Percentiles rank a stretch among this genome's conserved stretches.
These are phyloP conservation scores for Pempheris klunzingeri DNA, from an alignment of 2,797 vertebrate genomes.

Conservation along the genomic window DNA sequence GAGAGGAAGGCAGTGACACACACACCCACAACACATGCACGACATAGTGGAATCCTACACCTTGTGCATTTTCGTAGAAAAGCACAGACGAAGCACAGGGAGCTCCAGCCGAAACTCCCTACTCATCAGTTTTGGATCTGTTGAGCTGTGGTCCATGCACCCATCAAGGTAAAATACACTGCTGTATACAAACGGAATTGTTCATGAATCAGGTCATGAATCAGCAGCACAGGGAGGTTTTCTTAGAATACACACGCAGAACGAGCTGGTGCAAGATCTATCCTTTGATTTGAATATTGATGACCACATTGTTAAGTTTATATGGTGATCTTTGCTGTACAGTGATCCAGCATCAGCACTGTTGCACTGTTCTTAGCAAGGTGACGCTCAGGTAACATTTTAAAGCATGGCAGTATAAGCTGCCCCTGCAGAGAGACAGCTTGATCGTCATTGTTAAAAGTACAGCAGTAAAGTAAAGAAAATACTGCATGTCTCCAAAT, in stretches of 20 bases:
- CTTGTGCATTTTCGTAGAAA: conserved; percentile 30
- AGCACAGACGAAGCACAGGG: not conserved
- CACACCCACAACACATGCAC: conserved; percentile 19
- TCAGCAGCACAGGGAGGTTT: not conserved
- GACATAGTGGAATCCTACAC: conserved; percentile 50
- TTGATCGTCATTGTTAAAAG: not conserved
- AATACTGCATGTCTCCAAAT: conserved; percentile 5
- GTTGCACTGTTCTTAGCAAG: not conserved
- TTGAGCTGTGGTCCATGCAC: conserved; percentile 3
- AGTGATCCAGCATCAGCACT: not conserved
- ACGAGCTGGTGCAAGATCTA: not conserved
- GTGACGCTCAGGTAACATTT: conserved; percentile 12
- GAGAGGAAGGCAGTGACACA: conserved; percentile 39
- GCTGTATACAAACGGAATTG: not conserved
- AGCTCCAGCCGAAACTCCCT: conserved; percentile 3
- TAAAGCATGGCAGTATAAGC: not conserved
- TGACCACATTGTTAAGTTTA: not conserved
- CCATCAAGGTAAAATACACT: conserved; percentile 48
- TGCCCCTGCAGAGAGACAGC: not conserved
- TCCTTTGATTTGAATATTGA: not conserved
- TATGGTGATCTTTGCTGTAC: not conserved
- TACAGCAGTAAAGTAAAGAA: not conserved
- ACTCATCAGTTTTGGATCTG: conserved; percentile 29
- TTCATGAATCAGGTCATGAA: conserved; percentile 1
- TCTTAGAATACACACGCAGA: not conserved